Percentiles rank a stretch among this genome's conserved stretches.
These are phyloP conservation scores for Dicrurus megarhynchus DNA, from an alignment of 2,113 vertebrate genomes.

Conservation along the genomic window DNA sequence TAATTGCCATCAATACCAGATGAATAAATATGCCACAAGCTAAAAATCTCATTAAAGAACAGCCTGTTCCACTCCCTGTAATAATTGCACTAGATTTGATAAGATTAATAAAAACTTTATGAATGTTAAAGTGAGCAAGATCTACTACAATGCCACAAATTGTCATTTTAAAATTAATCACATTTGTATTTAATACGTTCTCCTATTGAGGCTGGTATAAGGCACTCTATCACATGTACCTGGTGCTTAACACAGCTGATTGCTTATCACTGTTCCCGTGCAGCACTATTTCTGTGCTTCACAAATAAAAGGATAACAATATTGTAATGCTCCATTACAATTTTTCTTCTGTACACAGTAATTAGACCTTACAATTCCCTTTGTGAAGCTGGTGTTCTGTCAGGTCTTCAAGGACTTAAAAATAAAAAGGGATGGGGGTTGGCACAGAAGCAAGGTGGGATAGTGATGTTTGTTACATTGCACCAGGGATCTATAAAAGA, in stretches of 20 bases:
- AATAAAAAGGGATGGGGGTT: accelerated
- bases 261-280: not conserved
- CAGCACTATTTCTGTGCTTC: not conserved
- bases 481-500: not conserved
- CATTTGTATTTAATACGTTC: not conserved
- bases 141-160: not conserved
- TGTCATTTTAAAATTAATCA: not conserved
- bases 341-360: not conserved
- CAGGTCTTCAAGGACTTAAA: not conserved
- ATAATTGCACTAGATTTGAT: not conserved
- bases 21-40: not conserved
- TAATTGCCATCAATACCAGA: not conserved
- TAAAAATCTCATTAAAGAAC: not conserved
- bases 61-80: not conserved
- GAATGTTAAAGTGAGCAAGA: not conserved
- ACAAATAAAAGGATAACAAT: not conserved
- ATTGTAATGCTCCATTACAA: not conserved
- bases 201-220: not conserved
- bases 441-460: not conserved
- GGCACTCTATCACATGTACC: not conserved
- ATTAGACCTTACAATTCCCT: not conserved
- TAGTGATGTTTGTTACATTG: not conserved
- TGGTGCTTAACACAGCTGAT: not conserved
- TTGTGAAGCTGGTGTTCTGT: not conserved
- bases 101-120: not conserved